Evolutionary conservation across 2,113 vertebrate genomes (phyloP).

Genomic region (rat (Rattus norvegicus)): DNA sequence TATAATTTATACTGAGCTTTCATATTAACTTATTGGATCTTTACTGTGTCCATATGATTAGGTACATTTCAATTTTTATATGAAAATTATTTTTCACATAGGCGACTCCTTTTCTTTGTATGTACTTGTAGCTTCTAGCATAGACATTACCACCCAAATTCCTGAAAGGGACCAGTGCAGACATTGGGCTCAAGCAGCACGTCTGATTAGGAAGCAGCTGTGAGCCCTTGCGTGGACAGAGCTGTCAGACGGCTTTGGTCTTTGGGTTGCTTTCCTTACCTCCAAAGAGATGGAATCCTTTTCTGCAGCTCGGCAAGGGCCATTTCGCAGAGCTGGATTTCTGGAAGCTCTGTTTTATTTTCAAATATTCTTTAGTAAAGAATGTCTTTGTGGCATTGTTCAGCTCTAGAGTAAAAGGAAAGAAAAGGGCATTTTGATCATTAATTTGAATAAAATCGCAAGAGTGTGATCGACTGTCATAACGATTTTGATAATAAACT

Average conservation of each 20-base stretch:
- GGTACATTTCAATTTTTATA: neutral
- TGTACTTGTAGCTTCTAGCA: neutral
- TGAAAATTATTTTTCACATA: neutral
- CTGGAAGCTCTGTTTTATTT: conserved; percentile 90
- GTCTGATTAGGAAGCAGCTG: neutral
- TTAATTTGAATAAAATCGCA: conserved; percentile 62
- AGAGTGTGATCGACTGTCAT: neutral
- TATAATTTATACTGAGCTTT: conserved; percentile 34
- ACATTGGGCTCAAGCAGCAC: neutral
- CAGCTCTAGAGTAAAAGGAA: conserved; percentile 84
- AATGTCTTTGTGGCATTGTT: conserved; percentile 87
- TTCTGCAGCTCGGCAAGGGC: conserved; percentile 88
- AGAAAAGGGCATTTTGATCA: conserved; percentile 48
- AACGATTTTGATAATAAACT: conserved; percentile 44
- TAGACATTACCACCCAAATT: neutral
- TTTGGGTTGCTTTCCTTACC: conserved; percentile 82
- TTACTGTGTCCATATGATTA: neutral
- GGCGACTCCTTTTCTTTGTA: conserved; percentile 13
- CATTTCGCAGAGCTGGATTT: conserved; percentile 88
- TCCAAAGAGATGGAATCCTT: conserved; percentile 87
- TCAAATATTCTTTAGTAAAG: conserved; percentile 89
- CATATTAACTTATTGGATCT: neutral
- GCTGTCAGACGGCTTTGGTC: neutral
- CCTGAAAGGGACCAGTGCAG: neutral
- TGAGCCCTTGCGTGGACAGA: neutral